These are phyloP conservation scores for Pachypsylla venusta DNA, from an alignment of 1,140 invertebrate species.

Conservation along the genomic window DNA sequence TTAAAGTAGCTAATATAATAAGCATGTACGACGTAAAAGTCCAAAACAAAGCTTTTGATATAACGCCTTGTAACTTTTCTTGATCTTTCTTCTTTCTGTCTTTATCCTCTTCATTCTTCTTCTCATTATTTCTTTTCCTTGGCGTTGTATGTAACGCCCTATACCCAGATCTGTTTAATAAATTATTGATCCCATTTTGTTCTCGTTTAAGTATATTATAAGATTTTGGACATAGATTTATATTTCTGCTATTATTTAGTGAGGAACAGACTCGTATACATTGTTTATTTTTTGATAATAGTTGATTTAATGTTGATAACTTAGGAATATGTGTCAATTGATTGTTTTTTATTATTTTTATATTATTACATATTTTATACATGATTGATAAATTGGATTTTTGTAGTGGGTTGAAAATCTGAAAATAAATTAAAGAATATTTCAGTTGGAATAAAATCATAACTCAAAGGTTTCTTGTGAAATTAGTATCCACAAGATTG, in stretches of 20 bases:
- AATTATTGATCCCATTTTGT: neutral
- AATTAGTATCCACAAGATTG: too few relatives aligned
- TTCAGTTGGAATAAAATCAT: too few relatives aligned
- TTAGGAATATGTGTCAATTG: neutral
- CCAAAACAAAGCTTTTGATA: constrained; percentile 59
- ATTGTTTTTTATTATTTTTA: neutral
- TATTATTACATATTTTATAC: neutral
- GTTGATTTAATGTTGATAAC: neutral
- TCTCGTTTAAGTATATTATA: neutral
- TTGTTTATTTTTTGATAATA: neutral
- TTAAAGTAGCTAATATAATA: constrained; percentile 47
- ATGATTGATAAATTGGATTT: too few relatives aligned
- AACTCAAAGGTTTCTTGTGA: too few relatives aligned
- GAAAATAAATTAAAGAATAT: too few relatives aligned
- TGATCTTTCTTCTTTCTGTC: constrained; percentile 26
- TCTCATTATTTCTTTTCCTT: constrained; percentile 12
- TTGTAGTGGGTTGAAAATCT: too few relatives aligned
- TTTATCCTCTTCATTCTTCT: constrained; percentile 39
- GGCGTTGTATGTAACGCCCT: neutral
- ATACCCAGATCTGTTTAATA: neutral
- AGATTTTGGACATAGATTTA: neutral
- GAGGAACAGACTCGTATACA: neutral
- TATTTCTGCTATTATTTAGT: neutral
- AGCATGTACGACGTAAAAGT: constrained; percentile 56
- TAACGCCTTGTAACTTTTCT: constrained; percentile 44